phyloP scores from a whole-genome alignment of 2,888 invertebrate genomes.

The Celastrina argiolus region DNA sequence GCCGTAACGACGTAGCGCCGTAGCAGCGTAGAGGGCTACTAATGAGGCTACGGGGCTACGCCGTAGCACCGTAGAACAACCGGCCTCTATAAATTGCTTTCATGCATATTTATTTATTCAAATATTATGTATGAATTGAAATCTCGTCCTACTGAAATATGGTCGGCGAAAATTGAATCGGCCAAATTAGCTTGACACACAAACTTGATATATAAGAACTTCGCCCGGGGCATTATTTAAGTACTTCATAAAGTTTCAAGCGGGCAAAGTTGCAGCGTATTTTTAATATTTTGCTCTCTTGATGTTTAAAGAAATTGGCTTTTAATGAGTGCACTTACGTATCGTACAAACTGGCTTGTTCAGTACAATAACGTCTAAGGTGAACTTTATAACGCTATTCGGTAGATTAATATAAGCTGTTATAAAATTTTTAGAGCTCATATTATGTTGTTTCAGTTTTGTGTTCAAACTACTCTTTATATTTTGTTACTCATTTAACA shows the following conservation, averaged over 20 bases:
- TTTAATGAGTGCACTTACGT: conserved; percentile 57
- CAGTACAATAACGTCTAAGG: conserved; percentile 26
- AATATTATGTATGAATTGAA: conserved; percentile 76
- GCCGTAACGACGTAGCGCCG: conserved; percentile 49
- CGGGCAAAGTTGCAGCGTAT: conserved; percentile 40
- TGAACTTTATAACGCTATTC: conserved; percentile 24
- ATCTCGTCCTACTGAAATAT: conserved; percentile 71
- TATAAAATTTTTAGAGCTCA: neutral
- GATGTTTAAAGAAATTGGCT: conserved; percentile 51
- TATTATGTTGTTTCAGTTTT: neutral
- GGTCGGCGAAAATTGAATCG: conserved; percentile 68
- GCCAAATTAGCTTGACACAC: conserved; percentile 62
- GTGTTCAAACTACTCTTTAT: neutral
- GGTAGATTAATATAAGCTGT: neutral
- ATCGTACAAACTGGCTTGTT: conserved; percentile 31
- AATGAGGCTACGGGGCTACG: conserved; percentile 54
- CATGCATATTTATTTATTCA: conserved; percentile 79
- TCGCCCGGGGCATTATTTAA: conserved; percentile 43
- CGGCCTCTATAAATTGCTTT: conserved; percentile 75
- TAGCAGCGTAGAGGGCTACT: conserved; percentile 44
- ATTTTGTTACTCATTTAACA: neutral
- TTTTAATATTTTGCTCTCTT: conserved; percentile 48
- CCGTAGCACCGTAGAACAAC: conserved; percentile 51
- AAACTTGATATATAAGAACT: conserved; percentile 41
- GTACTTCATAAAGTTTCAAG: conserved; percentile 44